Evolutionary conservation across 2,888 invertebrate genomes (phyloP), one percentile per base, ranked within the genome.

Genomic region (Meandrusa payeni): DNA sequence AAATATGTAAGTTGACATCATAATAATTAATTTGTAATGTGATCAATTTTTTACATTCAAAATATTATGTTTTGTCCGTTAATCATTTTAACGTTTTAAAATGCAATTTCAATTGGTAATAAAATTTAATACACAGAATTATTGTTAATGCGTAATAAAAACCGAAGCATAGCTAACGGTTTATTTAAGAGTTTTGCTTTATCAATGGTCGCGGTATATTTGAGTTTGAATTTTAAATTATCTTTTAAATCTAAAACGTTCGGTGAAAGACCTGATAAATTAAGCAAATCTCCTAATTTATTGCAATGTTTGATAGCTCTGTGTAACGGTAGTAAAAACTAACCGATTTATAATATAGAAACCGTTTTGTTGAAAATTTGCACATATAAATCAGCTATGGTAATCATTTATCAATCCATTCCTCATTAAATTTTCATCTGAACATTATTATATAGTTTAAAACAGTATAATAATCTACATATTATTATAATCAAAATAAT

Each of bases 231-330:
- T 31, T 28, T 45, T n/a, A 59, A 61, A 58, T 58, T 48, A 57
- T 53, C 41, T 41, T 52, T 46, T 41, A 42, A 48, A 41, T 33
- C 36, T 46, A 52, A 58, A 40, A 55, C 42, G 49, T 51, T 51
- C 61, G 69, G 69, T 69, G 69, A 74, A 71, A 69, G 64, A 72
- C 54, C 64, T 66, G 58, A 44, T 63, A 72, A 71, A 72, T 69
- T 64, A 74, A 57, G 59, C 63, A 70, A 78, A 78, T 71, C 73
- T 65, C 40, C 34, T 45, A 70, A 76, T 78, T 76, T 78, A 76
- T 73, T 59, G 55, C 57, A 46, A 43, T 47, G 54, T 51, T 67
- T 52, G 38, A 55, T 51, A 46, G 48, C 54, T 47, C n/a, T 51
- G 26, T 41, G 34, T 66, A 68, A 65, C 63, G 65, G 63, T 63